Evolutionary conservation across 2,113 vertebrate species (phyloP).

Genomic region (Petrocephalus zakoni): DNA sequence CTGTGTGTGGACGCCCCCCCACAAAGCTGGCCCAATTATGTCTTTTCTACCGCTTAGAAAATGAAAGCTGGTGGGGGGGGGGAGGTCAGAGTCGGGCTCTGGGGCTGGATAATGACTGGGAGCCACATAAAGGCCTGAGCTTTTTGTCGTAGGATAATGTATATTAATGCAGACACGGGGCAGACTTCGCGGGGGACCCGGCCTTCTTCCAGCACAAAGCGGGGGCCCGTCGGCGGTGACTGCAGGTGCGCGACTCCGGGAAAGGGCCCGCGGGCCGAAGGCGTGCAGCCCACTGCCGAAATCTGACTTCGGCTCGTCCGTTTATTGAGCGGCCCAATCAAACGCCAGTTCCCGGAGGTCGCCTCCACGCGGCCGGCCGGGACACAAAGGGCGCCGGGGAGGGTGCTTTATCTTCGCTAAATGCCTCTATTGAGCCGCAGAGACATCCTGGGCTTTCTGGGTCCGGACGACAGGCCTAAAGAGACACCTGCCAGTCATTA

Average conservation of each 20-base stretch:
- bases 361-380: too few relatives aligned
- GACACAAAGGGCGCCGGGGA: neutral
- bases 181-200: constrained; percentile 49
- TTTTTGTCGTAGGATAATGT: constrained; percentile 71
- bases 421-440: neutral
- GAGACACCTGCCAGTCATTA: constrained; percentile 13
- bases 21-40: constrained; percentile 98
- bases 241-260: constrained; percentile 48
- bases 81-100: constrained; percentile 35
- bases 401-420: neutral
- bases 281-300: constrained; percentile 31
- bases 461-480: neutral
- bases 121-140: constrained; percentile 69
- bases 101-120: constrained; percentile 65
- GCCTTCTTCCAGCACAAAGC: constrained; percentile 55
- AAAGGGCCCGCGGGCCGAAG: constrained; percentile 14
- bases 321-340: neutral
- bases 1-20: constrained; percentile 94
- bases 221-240: constrained; percentile 50
- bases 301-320: constrained; percentile 35
- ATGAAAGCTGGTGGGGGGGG: constrained; percentile 73
- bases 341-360: neutral
- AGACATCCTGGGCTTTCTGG: neutral
- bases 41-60: constrained; percentile 98
- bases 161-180: constrained; percentile 73